These are phyloP conservation scores for Okapia johnstoni DNA, from an alignment of 2,113 vertebrate species.

Conservation along the genomic window DNA sequence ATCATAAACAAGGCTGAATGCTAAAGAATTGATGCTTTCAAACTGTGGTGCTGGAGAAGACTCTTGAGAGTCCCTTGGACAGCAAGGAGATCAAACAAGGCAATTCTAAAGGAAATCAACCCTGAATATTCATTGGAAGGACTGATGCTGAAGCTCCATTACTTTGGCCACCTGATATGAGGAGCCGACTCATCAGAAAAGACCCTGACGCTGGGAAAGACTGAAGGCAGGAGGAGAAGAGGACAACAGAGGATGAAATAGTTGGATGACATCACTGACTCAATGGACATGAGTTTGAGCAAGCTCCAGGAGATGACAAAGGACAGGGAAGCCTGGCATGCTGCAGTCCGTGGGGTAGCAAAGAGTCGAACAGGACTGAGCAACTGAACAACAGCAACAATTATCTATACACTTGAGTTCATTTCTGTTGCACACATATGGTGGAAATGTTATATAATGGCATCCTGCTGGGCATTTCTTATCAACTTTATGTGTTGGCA, in stretches of 20 bases:
- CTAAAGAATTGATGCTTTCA: not conserved
- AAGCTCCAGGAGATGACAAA: not conserved
- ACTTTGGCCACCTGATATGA: not conserved
- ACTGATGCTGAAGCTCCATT: not conserved
- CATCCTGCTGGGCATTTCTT: fast-evolving
- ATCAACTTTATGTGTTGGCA: not conserved
- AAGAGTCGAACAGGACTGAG: not conserved
- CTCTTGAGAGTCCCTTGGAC: not conserved
- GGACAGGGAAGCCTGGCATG: not conserved
- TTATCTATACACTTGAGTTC: not conserved
- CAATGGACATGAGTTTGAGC: not conserved
- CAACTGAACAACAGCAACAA: not conserved
- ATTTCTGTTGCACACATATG: not conserved
- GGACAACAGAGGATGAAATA: not conserved
- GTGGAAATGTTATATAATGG: not conserved
- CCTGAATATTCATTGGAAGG: not conserved
- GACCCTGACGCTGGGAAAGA: not conserved
- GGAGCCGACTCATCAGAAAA: fast-evolving
- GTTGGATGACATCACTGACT: not conserved
- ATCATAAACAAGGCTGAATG: not conserved
- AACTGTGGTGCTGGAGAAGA: not conserved
- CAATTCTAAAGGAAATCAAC: not conserved
- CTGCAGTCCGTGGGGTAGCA: not conserved
- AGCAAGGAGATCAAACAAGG: not conserved
- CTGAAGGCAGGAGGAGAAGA: not conserved